These are phyloP conservation scores for Luehdorfia chinensis DNA, from an alignment of 1,140 invertebrate genomes.

Conservation along the genomic window DNA sequence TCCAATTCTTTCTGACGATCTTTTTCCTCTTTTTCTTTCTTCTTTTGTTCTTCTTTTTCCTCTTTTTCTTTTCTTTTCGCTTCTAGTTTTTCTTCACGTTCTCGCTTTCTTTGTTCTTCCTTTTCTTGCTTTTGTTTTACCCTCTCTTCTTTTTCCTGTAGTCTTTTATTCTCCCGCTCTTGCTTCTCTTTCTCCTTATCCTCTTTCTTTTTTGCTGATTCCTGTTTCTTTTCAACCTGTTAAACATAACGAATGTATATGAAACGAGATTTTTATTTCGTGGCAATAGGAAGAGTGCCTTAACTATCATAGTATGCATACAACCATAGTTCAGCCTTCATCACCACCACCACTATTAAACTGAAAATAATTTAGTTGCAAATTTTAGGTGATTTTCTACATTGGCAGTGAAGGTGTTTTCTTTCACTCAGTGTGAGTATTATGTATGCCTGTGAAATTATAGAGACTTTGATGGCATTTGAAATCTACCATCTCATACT, in stretches of 20 bases:
- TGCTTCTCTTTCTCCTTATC: conserved; percentile 72
- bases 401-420: too few relatives aligned
- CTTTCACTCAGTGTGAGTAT: too few relatives aligned
- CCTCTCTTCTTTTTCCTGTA: conserved; percentile 63
- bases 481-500: too few relatives aligned
- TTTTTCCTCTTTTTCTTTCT: conserved; percentile 59
- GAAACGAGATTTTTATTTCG: too few relatives aligned
- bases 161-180: conserved; percentile 68
- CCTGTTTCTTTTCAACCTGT: conserved; percentile 70
- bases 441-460: too few relatives aligned
- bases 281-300: too few relatives aligned
- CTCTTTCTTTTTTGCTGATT: conserved; percentile 68
- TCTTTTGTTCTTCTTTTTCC: conserved; percentile 73
- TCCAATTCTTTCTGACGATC: conserved; percentile 12
- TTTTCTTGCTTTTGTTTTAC: conserved; percentile 62
- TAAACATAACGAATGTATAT: conserved; percentile 41
- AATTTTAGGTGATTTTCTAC: too few relatives aligned
- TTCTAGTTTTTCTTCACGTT: conserved; percentile 67
- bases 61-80: conserved; percentile 53
- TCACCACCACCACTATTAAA: too few relatives aligned
- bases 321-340: too few relatives aligned
- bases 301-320: too few relatives aligned
- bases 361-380: too few relatives aligned
- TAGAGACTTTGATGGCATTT: too few relatives aligned
- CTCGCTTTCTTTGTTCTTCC: conserved; percentile 61